Base-by-base conservation (phyloP, 2,888 invertebrate genomes). In the Morpho deidamia region DNA sequence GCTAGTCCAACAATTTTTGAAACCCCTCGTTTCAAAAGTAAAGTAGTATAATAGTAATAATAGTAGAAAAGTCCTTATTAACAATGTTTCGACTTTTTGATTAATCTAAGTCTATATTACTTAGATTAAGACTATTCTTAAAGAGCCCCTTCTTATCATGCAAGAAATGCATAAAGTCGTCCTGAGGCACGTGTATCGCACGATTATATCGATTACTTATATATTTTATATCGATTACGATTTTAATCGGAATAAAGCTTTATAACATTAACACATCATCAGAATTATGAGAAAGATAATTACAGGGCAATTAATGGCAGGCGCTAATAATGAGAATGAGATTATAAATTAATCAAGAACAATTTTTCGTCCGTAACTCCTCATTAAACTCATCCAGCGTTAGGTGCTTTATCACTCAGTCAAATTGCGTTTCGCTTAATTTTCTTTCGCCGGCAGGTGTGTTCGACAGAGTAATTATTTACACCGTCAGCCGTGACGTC, bases 401-500 rank as follows among this genome's bases (percentile, higher is more conserved):
- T 76, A 74, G 83, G 84, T 86, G 81, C 88, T 86, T 83, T 83
- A 88, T 88, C 88, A 88, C 84, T 89, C 87, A 88, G 86, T 87
- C 87, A 87, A 88, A 88, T 88, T 87, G 84, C 86, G 86, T 87
- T 87, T 83, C 85, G 80, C 88, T 88, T 89, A 88, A 89, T 89
- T 88, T 89, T 88, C 87, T 88, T 88, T 87, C 78, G 74, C 78
- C 79, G 78, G 83, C 89, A 88, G 89, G 88, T 89, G 89, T 88
- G 85, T 89, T 89, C 89, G 89, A 89, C 89, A 85, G 83, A 86
- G 85, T 86, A 88, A 88, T 89, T 89, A 89, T 89, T 89, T 88
- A 89, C 84, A 83, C 78, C 85, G 84, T 73, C 82, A 80, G 81
- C 70, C 72, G 75, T 83, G 85, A 83, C 85, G 84, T 84, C 84